phyloP scores from a whole-genome alignment of 2,797 vertebrate genomes.

The Limnodromus scolopaceus region DNA sequence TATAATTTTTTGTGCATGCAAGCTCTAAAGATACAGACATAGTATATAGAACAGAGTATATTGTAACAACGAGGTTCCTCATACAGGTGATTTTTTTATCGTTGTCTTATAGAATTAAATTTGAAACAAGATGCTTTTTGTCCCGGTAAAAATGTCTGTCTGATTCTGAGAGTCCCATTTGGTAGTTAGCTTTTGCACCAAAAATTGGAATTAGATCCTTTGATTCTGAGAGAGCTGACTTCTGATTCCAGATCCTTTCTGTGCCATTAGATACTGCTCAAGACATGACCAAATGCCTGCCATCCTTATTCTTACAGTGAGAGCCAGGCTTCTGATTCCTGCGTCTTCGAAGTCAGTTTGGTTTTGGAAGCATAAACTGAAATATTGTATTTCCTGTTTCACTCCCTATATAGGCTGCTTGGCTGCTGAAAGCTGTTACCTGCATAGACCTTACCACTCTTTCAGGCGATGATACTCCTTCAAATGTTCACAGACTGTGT shows the following conservation, averaged over 20 bases:
- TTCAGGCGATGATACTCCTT: slow-evolving; percentile 90
- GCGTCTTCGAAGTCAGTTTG: not conserved
- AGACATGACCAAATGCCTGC: not conserved
- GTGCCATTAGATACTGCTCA: not conserved
- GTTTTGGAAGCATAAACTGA: not conserved
- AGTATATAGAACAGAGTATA: not conserved
- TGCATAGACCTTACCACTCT: slow-evolving; percentile 95
- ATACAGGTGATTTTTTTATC: not conserved
- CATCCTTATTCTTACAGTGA: not conserved
- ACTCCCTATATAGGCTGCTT: slow-evolving; percentile 84
- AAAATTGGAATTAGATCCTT: not conserved
- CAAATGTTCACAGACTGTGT: slow-evolving; percentile 91
- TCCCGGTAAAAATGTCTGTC: not conserved
- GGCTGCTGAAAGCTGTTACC: slow-evolving; percentile 91
- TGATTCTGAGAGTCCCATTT: not conserved
- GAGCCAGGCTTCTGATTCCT: not conserved
- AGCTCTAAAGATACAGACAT: not conserved
- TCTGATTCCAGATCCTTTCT: not conserved
- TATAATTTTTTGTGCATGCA: not conserved
- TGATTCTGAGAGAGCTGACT: not conserved
- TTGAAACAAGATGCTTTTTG: not conserved
- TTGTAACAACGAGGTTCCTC: not conserved
- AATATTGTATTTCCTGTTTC: not conserved
- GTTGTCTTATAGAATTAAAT: not conserved
- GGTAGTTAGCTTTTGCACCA: not conserved